Percentiles rank a stretch among this genome's conserved stretches.
phyloP scores from a whole-genome alignment of 2,888 invertebrate genomes.

The Phortica okadai region DNA sequence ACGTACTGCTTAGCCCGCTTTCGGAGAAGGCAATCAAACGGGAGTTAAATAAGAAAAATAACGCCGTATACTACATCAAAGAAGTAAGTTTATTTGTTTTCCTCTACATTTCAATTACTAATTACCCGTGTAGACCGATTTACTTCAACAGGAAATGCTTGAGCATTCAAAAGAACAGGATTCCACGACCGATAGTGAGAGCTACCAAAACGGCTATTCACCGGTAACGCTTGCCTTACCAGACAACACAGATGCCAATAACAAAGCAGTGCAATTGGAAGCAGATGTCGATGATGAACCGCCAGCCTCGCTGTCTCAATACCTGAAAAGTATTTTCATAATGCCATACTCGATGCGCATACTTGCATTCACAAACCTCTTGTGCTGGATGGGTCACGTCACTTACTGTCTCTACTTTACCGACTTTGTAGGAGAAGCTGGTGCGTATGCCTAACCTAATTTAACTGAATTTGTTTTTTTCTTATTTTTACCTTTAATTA shows the following conservation, averaged over 20 bases:
- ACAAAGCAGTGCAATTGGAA: constrained; percentile 49
- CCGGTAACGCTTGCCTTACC: constrained; percentile 37
- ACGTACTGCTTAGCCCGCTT: constrained; percentile 72
- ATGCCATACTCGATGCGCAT: constrained; percentile 80
- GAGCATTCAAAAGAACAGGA: constrained; percentile 39
- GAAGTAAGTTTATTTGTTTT: constrained; percentile 53
- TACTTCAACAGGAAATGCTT: constrained; percentile 64
- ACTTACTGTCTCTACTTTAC: constrained; percentile 83
- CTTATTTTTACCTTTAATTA: background rate
- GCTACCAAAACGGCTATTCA: constrained; percentile 62
- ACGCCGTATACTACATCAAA: constrained; percentile 70
- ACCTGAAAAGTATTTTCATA: constrained; percentile 79
- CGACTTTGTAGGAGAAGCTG: constrained; percentile 81
- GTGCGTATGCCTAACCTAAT: constrained; percentile 57
- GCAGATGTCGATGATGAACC: constrained; percentile 45
- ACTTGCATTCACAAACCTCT: constrained; percentile 80
- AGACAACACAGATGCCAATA: background rate
- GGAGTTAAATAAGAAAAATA: constrained; percentile 71
- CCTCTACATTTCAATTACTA: background rate
- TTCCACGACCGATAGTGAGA: constrained; percentile 41
- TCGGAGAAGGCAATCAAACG: constrained; percentile 71
- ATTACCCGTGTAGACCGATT: constrained; percentile 52
- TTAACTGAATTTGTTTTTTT: background rate
- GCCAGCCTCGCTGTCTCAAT: constrained; percentile 67
- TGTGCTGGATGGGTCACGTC: constrained; percentile 83